Conservation (phyloP, 2,797 vertebrate genomes). For the Alectoris magna region DNA sequence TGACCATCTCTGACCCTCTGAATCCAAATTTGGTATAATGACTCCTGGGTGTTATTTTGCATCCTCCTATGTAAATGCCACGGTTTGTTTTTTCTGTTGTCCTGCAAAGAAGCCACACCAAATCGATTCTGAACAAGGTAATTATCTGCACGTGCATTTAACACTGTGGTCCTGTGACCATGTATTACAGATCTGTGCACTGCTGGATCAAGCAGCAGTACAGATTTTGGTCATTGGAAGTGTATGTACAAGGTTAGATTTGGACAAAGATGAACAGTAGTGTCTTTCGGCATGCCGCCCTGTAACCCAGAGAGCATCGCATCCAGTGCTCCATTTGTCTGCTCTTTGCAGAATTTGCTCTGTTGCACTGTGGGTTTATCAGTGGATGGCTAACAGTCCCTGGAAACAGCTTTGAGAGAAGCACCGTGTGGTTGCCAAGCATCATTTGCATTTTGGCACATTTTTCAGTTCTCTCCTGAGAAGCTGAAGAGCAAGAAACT, state of each 20-base stretch:
- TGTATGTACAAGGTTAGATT: not conserved
- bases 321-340: not conserved
- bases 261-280: not conserved
- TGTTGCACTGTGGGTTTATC: not conserved
- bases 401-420: constrained; percentile 19
- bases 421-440: not conserved
- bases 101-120: not conserved
- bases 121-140: not conserved
- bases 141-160: not conserved
- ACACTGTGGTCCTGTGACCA: not conserved
- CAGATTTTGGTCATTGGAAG: not conserved
- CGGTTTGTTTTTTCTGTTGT: not conserved
- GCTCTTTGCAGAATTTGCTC: not conserved
- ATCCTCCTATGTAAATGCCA: not conserved
- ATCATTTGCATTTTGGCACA: constrained; percentile 58
- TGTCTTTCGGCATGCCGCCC: not conserved
- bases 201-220: not conserved
- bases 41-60: not conserved
- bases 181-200: not conserved
- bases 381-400: not conserved
- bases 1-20: not conserved
- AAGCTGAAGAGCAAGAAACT: constrained; percentile 32
- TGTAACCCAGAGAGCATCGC: not conserved
- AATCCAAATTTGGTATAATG: not conserved
- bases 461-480: not conserved